Base-by-base conservation (phyloP, 2,797 vertebrate genomes). In the Coilia nasus region DNA sequence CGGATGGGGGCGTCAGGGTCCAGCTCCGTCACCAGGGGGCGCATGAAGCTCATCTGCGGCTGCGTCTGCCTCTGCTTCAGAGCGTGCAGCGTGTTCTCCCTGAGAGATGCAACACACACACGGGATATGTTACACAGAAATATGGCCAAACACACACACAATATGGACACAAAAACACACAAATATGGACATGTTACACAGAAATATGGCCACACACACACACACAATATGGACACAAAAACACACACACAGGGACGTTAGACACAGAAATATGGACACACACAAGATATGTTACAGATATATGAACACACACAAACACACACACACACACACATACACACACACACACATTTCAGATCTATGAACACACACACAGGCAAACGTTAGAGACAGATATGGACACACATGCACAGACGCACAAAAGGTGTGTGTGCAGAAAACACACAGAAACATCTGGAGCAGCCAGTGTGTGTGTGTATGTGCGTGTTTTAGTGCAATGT, bases 1-100 rank as follows among this genome's bases (percentile, higher is more conserved):
- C 98, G 96, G 86, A 99, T 94, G 10, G 98, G 98, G 88, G 98
- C 98, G 84, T 99, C 98, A 3, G 98, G 98, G 91, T 99, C 98
- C 95, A 99, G 91, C 88, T 99, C 98, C 78, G 98, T 98, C 84
- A 99, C 98, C 59, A 99, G 94, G 31, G 97, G 95, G 3, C 97
- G 94, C 60, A 92, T 94, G 90, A 96, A 96, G 83, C 95, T 93
- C 0, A 92, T 28, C 0, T 95, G 94, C 0, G 95, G 93, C 82
- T 93, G 93, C 2, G 93, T 91, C 75, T 96, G 96, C 80, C 96
- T 95, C 88, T 97, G 94, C 92, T 98, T 99, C 91, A 99, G 92
- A 0, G 92, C 91, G 47, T 99, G 97, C 0, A 99, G 93, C 0
- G 98, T 99, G 94, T 99, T 99, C 92, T 99, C 98, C 98, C 98